Evolutionary conservation across 2,797 vertebrate genomes (phyloP), one percentile per base, ranked within the genome.

Genomic region (Eremophila alpestris): DNA sequence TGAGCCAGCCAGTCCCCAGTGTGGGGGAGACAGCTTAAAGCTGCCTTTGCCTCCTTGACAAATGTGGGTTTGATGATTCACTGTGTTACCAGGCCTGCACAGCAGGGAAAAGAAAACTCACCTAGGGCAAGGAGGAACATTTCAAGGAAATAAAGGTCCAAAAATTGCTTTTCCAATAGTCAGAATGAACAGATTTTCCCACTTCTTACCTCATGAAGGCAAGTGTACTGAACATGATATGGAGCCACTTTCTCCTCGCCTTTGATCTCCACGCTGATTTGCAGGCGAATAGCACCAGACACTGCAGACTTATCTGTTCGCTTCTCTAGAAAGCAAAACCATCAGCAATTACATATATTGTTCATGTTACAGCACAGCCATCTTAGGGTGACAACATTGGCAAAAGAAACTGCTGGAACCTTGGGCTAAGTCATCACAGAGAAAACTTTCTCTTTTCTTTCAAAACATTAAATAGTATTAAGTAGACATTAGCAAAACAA

Each of bases 191-290:
- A 24, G 4, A 51, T 17, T 21, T 34, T 38, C 5, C 15, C 3
- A 8, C 34, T 77, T 64, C 97, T 98, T 97, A 99, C 99, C 99
- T 99, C 99, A 38, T 99, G 99, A 89, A 99, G 98, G 96, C 99
- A 99, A 30, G 99, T 99, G 96, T 99, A 99, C 96, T 99, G 99
- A 90, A 99, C 96, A 5, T 99, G 99, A 95, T 99, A 99, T 0
- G 99, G 98, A 32, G 99, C 99, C 94, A 99, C 99, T 92, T 99
- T 99, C 98, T 99, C 99, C 93, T 99, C 99, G 67, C 99, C 99
- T 95, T 99, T 99, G 96, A 99, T 99, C 97, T 99, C 99, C 93
- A 99, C 99, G 2, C 96, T 99, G 97, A 99, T 99, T 75, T 99
- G 99, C n/a, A 99, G 98, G 83, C 99, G 99, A 93, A 99, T 99